phyloP scores from a whole-genome alignment of 1,140 invertebrate species.

The Drosophila azteca region DNA sequence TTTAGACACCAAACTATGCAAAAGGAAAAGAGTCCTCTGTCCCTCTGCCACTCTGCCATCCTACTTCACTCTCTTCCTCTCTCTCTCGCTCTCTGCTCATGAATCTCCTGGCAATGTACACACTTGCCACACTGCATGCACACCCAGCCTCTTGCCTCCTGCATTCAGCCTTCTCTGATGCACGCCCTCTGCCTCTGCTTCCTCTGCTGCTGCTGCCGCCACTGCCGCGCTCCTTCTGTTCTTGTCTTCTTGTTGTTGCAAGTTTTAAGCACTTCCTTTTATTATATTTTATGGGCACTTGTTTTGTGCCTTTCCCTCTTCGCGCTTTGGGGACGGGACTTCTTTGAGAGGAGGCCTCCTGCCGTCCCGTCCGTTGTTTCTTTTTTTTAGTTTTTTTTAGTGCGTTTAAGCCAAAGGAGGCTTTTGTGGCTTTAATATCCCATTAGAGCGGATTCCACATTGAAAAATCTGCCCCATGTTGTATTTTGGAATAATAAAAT shows the following conservation, averaged over 20 bases:
- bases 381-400: constrained; percentile 52
- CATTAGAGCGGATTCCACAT: constrained; percentile 47
- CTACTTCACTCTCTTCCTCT: neutral
- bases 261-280: constrained; percentile 80
- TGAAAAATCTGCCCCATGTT: constrained; percentile 22
- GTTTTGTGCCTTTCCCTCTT: constrained; percentile 51
- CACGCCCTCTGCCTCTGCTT: neutral
- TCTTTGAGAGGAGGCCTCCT: constrained; percentile 21
- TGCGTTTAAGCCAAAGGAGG: constrained; percentile 34
- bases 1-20: constrained; percentile 80
- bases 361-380: constrained; percentile 31
- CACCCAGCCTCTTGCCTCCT: no score
- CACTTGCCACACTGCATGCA: constrained; percentile 19
- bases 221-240: constrained; percentile 12
- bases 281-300: constrained; percentile 81
- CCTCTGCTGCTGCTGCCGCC: constrained; percentile 4
- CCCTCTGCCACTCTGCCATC: neutral
- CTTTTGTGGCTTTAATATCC: constrained; percentile 55
- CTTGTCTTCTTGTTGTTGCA: constrained; percentile 47
- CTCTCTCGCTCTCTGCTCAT: constrained; percentile 23
- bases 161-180: no score
- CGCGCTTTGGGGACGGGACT: constrained; percentile 21
- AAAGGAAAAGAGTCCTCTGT: constrained; percentile 67
- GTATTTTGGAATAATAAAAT: constrained; percentile 51
- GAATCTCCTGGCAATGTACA: constrained; percentile 20